Evolutionary conservation across 2,888 invertebrate species (phyloP), one percentile per base, ranked within the genome.

Genomic region (Melinaea marsaeus): DNA sequence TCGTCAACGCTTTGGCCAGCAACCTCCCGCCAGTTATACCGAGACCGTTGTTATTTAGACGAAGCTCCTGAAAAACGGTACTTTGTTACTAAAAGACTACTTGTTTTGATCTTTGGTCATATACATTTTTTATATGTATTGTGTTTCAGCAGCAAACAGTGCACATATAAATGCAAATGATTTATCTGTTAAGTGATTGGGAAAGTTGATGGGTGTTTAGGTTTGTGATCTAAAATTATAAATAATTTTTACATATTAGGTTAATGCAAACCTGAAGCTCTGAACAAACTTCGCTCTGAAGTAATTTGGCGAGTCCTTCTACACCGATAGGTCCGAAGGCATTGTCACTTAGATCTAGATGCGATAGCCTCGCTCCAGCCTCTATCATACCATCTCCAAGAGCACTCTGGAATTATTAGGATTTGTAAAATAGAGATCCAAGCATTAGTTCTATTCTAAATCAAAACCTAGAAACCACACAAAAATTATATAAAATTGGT

Each of bases 271-370:
- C 93, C 83, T 93, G 89, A 34, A 99, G 86, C 2, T 95, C 93
- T 74, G 94, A 97, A 81, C 98, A 98, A 0, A 96, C 94, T 0
- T 95, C 93, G 55, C 98, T 97, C 70, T 94, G 93, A 48, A 99
- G 85, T 32, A 99, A 90, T 13, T 94, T 93, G 0, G 95, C 95
- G 9, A 99, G 90, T 0, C 98, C 98, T 71, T 95, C 93, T 56
- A 98, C 96, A 35, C 98, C 99, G 72, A 98, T 96, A 0, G 99
- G 98, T 0, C 99, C 99, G 73, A 99, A 95, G 0, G 99, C 99
- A 85, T 99, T 99, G 85, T 99, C 99, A 81, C 98, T 98, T 7
- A 99, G 92, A 79, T 99, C 98, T 9, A 99, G 84, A 61, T 96
- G 95, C 0, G 94, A 93, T 0, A 99, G 92, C 2, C 93, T 92